Evolutionary conservation across 37 sponge, comb jelly and placozoan species (phyloP), one percentile per base, ranked within the genome.

Genomic region (Chondrosia reniformis): DNA sequence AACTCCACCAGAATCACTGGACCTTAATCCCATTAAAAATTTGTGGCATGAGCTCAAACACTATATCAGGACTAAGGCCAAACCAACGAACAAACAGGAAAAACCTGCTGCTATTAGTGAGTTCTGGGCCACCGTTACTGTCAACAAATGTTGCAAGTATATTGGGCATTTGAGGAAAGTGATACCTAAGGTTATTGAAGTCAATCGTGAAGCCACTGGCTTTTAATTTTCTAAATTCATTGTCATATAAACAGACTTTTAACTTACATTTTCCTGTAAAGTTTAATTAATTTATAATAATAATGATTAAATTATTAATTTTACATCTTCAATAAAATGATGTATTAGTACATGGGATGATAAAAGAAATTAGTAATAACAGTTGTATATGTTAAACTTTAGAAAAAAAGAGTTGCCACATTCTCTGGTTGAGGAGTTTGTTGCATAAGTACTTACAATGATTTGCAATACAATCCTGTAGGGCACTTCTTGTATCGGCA

Each of bases 31-130:
- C 6, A 64, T 64, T 33, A 36, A 64, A 7, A 64, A 64, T 12
- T 32, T 64, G 19, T 64, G 66, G 66, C 66, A 64, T 36, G 66
- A 64, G 66, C 19, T 64, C 34, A 64, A 64, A 64, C 31, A 64
- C 66, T 64, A 33, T 7, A 64, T 64, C 34, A n/a, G 66, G 36
- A 64, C 66, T 21, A 32, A 21, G 3, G 66, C 66, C 31, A 64
- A 64, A 36, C 66, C 66, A 28, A 64, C 4, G 34, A 33, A 1
- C 36, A 64, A 64, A 32, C 34, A 64, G 31, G 66, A 64, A 64
- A 32, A 33, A 28, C 36, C 33, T 32, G 31, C 6, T 30, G 66
- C 66, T 33, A 64, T 64, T 8, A 32, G 33, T 4, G 66, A 4
- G 4, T 64, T 64, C 66, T 64, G 66, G 66, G 66, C 66, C 33